These are phyloP conservation scores for Anthoscopus minutus DNA, from an alignment of 2,113 vertebrate species.

Conservation along the genomic window DNA sequence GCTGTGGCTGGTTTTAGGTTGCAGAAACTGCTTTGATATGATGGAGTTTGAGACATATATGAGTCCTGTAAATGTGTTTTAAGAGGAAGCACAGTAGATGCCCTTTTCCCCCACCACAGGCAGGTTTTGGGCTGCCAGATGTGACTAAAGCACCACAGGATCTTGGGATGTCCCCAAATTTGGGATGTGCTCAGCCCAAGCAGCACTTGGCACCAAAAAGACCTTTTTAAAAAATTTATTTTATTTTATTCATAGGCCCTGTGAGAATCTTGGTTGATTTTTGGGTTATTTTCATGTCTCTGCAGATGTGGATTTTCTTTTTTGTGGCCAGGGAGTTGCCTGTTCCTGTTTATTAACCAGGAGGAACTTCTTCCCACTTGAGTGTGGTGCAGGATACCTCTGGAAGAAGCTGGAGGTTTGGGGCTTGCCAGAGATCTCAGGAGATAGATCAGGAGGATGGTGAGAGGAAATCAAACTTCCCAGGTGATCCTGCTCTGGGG, in stretches of 20 bases:
- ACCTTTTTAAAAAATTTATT: not conserved
- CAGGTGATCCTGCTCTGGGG: not conserved
- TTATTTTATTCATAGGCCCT: not conserved
- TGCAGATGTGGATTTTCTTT: not conserved
- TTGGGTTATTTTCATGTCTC: not conserved
- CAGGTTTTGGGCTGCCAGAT: not conserved
- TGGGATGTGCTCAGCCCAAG: not conserved
- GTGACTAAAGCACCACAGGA: not conserved
- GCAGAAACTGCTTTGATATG: constrained; percentile 32
- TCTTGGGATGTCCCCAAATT: not conserved
- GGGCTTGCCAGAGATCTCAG: not conserved
- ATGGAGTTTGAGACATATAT: not conserved
- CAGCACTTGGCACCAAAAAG: not conserved
- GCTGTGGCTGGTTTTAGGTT: not conserved
- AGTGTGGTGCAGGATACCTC: not conserved
- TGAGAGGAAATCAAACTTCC: not conserved
- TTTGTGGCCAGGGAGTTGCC: not conserved
- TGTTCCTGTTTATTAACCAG: not conserved
- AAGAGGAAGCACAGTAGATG: not conserved
- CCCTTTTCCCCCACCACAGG: not conserved
- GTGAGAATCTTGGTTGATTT: not conserved
- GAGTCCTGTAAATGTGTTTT: constrained; percentile 11
- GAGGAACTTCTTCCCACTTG: not conserved
- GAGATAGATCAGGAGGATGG: not conserved
- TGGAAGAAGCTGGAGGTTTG: not conserved